Evolutionary conservation across 2,113 vertebrate species (phyloP).

Genomic region (Gambusia affinis): DNA sequence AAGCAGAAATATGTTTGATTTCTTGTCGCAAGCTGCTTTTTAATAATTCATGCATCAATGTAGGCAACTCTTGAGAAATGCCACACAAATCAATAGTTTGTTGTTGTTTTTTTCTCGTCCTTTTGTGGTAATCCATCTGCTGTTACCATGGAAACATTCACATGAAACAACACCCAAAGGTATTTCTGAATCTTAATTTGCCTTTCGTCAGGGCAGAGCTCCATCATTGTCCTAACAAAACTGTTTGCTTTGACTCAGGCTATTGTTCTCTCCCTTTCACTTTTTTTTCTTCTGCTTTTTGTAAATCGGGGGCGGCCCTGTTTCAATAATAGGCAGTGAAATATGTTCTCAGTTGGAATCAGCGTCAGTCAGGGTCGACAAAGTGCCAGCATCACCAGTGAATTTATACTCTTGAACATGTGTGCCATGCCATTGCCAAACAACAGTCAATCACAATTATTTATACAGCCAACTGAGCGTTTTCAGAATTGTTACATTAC

Average conservation of each 20-base stretch:
- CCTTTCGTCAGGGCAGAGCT: conserved; percentile 21
- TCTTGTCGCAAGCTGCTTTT: conserved; percentile 1
- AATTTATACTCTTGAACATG: neutral
- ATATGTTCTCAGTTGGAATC: neutral
- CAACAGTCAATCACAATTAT: neutral
- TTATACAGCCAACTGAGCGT: no score
- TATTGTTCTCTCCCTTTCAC: neutral
- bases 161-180: conserved; percentile 63
- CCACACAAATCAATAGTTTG: conserved; percentile 48
- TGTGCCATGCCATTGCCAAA: neutral
- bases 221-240: conserved; percentile 26
- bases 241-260: conserved; percentile 1
- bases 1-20: neutral
- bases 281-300: neutral
- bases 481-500: no score
- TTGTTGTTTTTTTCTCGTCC: neutral
- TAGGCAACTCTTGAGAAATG: conserved; percentile 18
- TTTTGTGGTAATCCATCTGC: conserved; percentile 43
- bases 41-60: conserved; percentile 47
- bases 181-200: conserved; percentile 59
- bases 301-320: neutral
- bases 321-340: neutral
- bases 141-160: conserved; percentile 71
- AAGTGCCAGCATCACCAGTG: neutral
- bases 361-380: neutral